Evolutionary conservation across 2,797 vertebrate species (phyloP), one percentile per base, ranked within the genome.

Genomic region (Sebastes steindachneri): DNA sequence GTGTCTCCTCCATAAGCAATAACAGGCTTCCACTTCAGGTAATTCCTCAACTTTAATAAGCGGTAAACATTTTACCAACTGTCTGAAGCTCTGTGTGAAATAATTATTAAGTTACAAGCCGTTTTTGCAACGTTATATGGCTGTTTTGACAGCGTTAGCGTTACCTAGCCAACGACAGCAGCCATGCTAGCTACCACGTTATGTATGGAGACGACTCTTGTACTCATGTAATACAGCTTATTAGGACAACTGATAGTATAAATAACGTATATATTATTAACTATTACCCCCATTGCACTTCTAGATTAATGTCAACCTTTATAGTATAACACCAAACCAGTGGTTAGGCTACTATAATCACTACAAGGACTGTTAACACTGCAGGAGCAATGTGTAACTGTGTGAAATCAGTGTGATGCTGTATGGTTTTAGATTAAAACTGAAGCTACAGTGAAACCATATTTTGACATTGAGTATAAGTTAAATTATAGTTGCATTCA

Each of bases 21-120:
- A 21, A 19, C 53, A 78, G 73, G 29, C 80, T 76, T 89, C 73
- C 29, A 41, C 41, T 76, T 71, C 69, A 95, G 94, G 94, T 95
- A 94, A 86, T 9, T 28, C 9, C 8, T 7, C 14, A 37, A 35
- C 1, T 31, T 57, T 64, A 4, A 21, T 25, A 4, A 21, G 1
- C 7, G 2, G 19, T 72, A 19, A 37, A 9, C 1, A n/a, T 28
- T 37, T 35, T 4, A 59, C 19, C 59, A 51, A 12, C 3, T 4
- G n/a, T 9, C 12, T 3, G 5, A 12, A 9, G 1, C 5, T 25
- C 3, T n/a, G 0, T 3, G 8, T 21, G 0, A 55, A 14, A 51
- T 7, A 33, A 3, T 0, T 0, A 19, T 2, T 3, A 17, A 41
- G 48, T 68, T 69, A 4, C 0, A 9, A 29, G 8, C 9, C 5